Percentiles rank a stretch among this genome's conserved stretches.
phyloP scores from a whole-genome alignment of 2,797 vertebrate species.

The Naso thynnoides region DNA sequence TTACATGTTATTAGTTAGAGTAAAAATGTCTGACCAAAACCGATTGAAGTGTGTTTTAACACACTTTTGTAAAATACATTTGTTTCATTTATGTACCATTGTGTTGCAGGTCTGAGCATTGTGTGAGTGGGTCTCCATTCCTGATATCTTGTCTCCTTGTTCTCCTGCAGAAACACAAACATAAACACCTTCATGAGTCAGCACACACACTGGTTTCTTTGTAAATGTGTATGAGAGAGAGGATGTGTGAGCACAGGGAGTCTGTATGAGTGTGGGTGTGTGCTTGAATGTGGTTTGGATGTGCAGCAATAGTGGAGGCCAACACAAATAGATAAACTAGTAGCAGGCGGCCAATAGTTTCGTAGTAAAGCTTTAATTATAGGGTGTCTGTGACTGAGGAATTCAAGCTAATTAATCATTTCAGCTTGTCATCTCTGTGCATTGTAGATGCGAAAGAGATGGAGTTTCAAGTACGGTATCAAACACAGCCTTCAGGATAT shows the following conservation, averaged over 20 bases:
- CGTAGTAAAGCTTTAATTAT: conserved; percentile 67
- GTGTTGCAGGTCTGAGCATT: conserved; percentile 96
- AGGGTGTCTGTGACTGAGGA: conserved; percentile 64
- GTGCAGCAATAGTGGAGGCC: conserved; percentile 40
- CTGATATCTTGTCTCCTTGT: conserved; percentile 98
- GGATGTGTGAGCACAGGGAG: conserved; percentile 5
- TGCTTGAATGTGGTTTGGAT: conserved; percentile 39
- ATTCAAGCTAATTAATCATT: conserved; percentile 68
- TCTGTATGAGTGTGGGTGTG: conserved; percentile 31
- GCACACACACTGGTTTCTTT: conserved; percentile 23
- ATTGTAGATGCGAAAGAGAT: conserved; percentile 30
- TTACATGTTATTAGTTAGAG: not conserved
- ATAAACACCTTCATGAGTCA: conserved; percentile 57
- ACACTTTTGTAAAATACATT: not conserved
- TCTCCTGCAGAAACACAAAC: conserved; percentile 85
- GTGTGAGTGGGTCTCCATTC: conserved; percentile 97
- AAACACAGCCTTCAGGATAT: conserved; percentile 37
- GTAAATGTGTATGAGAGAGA: not conserved
- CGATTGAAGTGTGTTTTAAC: not conserved
- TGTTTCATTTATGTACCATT: conserved; percentile 82
- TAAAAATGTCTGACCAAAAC: not conserved
- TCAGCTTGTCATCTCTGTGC: conserved; percentile 28
- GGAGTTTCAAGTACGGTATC: conserved; percentile 23
- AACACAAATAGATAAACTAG: conserved; percentile 65
- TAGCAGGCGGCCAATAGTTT: conserved; percentile 29